Evolutionary conservation across 53 echinoderm and acorn worm genomes (phyloP).

Genomic region (Crossaster papposus): DNA sequence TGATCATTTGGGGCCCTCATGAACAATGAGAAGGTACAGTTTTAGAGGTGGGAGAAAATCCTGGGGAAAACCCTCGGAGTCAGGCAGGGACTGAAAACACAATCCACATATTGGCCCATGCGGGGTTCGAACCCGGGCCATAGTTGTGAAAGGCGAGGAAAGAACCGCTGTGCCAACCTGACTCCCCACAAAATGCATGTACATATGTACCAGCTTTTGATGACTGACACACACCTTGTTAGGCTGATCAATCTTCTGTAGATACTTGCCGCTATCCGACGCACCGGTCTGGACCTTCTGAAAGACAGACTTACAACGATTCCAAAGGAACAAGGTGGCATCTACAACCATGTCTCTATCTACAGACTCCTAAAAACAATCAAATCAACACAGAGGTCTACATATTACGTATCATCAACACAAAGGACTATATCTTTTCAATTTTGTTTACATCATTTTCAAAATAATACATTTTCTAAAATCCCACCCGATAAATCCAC

Average conservation of each 20-base stretch:
- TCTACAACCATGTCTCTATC: slow-evolving; percentile 97
- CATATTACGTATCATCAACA: background rate
- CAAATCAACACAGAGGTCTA: background rate
- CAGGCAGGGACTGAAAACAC: no score
- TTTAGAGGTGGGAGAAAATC: no score
- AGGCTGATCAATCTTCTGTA: slow-evolving; percentile 95
- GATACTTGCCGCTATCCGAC: slow-evolving; percentile 92
- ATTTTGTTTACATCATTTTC: background rate
- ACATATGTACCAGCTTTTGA: no score
- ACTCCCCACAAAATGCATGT: no score
- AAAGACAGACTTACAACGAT: slow-evolving; percentile 85
- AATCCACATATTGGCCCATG: no score
- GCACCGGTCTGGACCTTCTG: slow-evolving; percentile 98
- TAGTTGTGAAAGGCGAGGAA: no score
- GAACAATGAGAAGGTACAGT: no score
- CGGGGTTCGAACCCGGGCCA: no score
- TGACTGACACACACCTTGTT: slow-evolving; percentile 67
- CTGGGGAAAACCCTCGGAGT: no score
- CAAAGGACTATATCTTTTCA: background rate
- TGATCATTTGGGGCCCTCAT: no score
- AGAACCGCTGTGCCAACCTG: no score
- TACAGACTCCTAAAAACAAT: slow-evolving; percentile 62
- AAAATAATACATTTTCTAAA: no score
- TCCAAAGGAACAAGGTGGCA: slow-evolving; percentile 94
- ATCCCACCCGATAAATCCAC: background rate